Evolutionary conservation across 1,140 invertebrate species (phyloP).

Genomic region (Battus philenor): DNA sequence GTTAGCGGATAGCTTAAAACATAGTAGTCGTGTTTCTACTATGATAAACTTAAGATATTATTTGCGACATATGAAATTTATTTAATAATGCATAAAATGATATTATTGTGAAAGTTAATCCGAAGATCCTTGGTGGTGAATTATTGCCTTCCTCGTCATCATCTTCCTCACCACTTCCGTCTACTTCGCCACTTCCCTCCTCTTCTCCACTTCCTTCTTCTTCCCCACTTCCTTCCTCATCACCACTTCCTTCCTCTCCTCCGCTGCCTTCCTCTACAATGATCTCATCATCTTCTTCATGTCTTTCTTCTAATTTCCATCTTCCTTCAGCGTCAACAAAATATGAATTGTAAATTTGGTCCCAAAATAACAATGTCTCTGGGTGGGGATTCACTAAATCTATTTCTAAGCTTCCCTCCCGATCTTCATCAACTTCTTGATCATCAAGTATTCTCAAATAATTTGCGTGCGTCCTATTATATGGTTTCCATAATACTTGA

Average conservation of each 20-base stretch:
- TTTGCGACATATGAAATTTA: constrained; percentile 36
- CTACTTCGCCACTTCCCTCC: constrained; percentile 11
- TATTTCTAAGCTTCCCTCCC: constrained; percentile 33
- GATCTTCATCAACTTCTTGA: constrained; percentile 28
- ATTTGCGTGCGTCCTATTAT: constrained; percentile 23
- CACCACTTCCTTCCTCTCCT: constrained; percentile 6
- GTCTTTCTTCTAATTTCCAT: constrained; percentile 32
- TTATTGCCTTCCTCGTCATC: constrained; percentile 10
- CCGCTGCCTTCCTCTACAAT: constrained; percentile 7
- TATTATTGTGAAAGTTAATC: constrained; percentile 45
- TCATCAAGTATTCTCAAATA: constrained; percentile 40
- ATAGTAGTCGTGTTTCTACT: too few species aligned
- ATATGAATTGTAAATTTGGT: constrained; percentile 43
- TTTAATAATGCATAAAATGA: constrained; percentile 36
- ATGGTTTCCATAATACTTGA: constrained; percentile 35
- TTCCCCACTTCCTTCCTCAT: constrained; percentile 9
- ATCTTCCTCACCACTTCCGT: not conserved
- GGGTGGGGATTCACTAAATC: constrained; percentile 38
- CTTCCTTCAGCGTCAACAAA: constrained; percentile 45
- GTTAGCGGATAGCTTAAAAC: constrained; percentile 15
- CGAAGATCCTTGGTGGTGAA: constrained; percentile 41
- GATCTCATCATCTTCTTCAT: constrained; percentile 24
- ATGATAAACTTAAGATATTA: constrained; percentile 33
- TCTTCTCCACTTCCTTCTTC: constrained; percentile 20
- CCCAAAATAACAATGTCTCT: constrained; percentile 44